Percentiles rank a stretch among this genome's conserved stretches.
Evolutionary conservation across 1,140 invertebrate genomes (phyloP).

Genomic region (Chelonus insularis): DNA sequence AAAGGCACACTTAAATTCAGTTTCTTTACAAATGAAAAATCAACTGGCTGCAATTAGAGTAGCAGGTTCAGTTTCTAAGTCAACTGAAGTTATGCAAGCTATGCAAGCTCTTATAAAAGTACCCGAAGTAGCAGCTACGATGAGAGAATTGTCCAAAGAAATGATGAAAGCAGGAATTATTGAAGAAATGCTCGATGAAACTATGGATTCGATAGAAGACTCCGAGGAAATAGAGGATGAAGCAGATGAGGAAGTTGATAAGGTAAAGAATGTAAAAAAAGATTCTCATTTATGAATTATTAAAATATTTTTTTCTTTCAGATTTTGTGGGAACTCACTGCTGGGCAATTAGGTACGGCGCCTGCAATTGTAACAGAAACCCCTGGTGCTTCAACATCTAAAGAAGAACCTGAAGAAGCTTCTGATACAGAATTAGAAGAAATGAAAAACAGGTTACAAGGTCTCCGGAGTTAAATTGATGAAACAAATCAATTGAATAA

Average conservation of each 20-base stretch:
- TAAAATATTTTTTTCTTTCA: conserved; percentile 43
- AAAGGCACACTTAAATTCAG: conserved; percentile 97
- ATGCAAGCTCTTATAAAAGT: conserved; percentile 91
- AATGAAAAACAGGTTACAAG: conserved; percentile 83
- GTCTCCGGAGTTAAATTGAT: conserved; percentile 72
- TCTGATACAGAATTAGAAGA: conserved; percentile 81
- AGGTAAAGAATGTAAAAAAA: conserved; percentile 65
- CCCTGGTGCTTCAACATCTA: conserved; percentile 63
- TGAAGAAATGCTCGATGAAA: conserved; percentile 99
- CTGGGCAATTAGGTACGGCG: conserved; percentile 89
- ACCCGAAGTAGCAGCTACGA: conserved; percentile 92
- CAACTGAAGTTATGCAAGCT: conserved; percentile 95
- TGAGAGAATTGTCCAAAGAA: conserved; percentile 97
- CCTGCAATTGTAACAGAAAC: conserved; percentile 74
- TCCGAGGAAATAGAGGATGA: conserved; percentile 90
- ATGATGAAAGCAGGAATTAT: conserved; percentile 99
- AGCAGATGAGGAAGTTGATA: conserved; percentile 91
- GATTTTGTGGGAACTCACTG: conserved; percentile 94
- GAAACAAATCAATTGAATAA: not conserved
- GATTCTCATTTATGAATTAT: conserved; percentile 4
- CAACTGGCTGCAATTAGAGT: conserved; percentile 91
- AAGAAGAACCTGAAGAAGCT: conserved; percentile 62
- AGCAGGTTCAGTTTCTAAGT: conserved; percentile 88
- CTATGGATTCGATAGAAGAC: conserved; percentile 88
- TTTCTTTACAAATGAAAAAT: conserved; percentile 97